These are phyloP conservation scores for Agrotis ipsilon DNA, from an alignment of 2,888 invertebrate species.

Conservation along the genomic window DNA sequence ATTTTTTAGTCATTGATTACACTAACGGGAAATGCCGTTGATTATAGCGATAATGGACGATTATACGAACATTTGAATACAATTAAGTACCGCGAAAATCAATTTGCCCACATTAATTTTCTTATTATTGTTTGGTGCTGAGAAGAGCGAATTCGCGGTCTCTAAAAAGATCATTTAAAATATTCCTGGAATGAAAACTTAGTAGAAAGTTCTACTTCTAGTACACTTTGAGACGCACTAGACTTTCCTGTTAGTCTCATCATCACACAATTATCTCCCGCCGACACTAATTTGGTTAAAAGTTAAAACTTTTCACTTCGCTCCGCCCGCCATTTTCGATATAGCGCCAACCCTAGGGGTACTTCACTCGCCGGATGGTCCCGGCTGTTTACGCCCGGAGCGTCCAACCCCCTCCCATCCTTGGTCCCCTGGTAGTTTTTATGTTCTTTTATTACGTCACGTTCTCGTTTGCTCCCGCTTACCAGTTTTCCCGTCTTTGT, in stretches of 20 bases:
- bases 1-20: no score
- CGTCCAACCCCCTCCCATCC: slow-evolving; percentile 63
- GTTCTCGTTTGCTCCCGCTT: slow-evolving; percentile 69
- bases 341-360: slow-evolving; percentile 48
- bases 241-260: neutral
- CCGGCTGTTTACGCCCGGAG: slow-evolving; percentile 70
- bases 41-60: no score
- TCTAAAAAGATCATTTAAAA: no score
- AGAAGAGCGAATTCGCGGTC: no score
- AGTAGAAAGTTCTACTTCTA: no score
- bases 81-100: no score
- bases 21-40: no score
- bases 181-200: no score
- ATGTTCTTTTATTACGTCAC: slow-evolving; percentile 71
- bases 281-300: slow-evolving; percentile 32
- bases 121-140: no score
- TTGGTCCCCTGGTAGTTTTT: slow-evolving; percentile 66
- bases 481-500: slow-evolving; percentile 69
- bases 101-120: no score
- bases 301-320: slow-evolving; percentile 31
- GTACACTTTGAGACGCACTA: neutral
- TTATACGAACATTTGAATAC: no score
- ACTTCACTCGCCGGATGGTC: slow-evolving; percentile 63
- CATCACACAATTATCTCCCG: slow-evolving; percentile 2
- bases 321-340: slow-evolving; percentile 5